Percentiles rank a stretch among this genome's conserved stretches.
These are phyloP conservation scores for Stramonita haemastoma DNA, from an alignment of 2,888 invertebrate genomes.

Conservation along the genomic window DNA sequence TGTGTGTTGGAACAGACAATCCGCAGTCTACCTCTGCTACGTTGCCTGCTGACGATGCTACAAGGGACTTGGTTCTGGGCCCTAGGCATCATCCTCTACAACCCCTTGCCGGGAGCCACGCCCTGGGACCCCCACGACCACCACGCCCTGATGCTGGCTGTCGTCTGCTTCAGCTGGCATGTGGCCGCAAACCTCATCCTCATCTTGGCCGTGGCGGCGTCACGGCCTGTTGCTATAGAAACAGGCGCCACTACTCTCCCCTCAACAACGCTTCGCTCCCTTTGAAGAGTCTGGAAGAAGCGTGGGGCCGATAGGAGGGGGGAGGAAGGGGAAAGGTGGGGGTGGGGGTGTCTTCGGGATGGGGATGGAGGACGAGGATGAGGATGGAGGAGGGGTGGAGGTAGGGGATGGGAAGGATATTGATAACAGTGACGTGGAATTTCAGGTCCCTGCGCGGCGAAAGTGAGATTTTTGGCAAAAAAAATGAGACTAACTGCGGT, in stretches of 20 bases:
- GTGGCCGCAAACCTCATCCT: conserved; percentile 59
- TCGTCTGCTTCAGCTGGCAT: conserved; percentile 76
- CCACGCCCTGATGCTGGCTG: conserved; percentile 78
- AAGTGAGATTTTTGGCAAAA: neutral
- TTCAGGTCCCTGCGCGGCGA: conserved; percentile 19
- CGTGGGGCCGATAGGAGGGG: neutral
- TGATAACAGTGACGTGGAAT: conserved; percentile 47
- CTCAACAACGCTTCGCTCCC: conserved; percentile 11
- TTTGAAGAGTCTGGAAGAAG: conserved; percentile 2
- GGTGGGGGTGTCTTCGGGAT: conserved; percentile 1
- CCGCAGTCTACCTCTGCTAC: conserved; percentile 72
- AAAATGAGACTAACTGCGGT: neutral
- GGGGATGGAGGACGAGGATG: conserved; percentile 22
- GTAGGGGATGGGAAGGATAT: conserved; percentile 22
- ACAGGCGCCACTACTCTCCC: conserved; percentile 26
- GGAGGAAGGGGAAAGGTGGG: conserved; percentile 3
- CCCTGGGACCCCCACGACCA: conserved; percentile 77
- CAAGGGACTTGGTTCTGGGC: conserved; percentile 81
- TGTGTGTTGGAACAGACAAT: neutral
- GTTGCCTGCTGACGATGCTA: conserved; percentile 77
- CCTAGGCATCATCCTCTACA: conserved; percentile 79
- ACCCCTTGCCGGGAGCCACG: conserved; percentile 71
- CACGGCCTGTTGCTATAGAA: conserved; percentile 56
- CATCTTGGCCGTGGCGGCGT: conserved; percentile 62
- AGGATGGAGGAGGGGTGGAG: neutral